Evolutionary conservation across 2,888 invertebrate genomes (phyloP).

Genomic region (Drosophila koepferae): DNA sequence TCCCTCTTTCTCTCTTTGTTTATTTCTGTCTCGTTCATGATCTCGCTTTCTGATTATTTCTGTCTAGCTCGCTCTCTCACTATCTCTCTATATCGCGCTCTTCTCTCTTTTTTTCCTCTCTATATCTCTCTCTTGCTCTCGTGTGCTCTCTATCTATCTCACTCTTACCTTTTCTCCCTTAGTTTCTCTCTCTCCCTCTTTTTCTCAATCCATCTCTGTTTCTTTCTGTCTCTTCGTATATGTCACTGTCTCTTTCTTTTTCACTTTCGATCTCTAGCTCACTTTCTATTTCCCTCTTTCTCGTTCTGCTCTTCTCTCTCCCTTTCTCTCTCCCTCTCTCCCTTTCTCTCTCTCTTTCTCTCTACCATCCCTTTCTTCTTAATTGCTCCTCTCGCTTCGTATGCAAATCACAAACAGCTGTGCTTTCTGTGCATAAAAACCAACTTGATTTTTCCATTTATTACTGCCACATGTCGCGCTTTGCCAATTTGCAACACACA

Average conservation of each 20-base stretch:
- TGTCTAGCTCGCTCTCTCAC: neutral
- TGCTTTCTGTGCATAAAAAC: conserved; percentile 31
- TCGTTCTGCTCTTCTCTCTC: neutral
- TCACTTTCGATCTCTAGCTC: neutral
- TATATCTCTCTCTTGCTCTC: neutral
- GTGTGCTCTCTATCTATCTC: neutral
- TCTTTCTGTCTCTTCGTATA: neutral
- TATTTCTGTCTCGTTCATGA: no score
- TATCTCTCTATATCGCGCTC: neutral
- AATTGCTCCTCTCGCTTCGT: conserved; percentile 59
- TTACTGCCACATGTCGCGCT: conserved; percentile 68
- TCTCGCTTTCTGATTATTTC: neutral
- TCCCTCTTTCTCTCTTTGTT: neutral
- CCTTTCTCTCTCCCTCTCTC: fast-evolving
- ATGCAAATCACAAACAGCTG: conserved; percentile 72
- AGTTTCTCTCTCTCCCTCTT: no score
- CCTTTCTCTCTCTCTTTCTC: neutral
- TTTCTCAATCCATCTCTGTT: neutral
- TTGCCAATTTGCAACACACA: conserved; percentile 56
- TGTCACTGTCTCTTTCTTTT: no score
- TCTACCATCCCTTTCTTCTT: conserved; percentile 22
- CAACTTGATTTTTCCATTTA: conserved; percentile 55
- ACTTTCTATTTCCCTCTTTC: neutral
- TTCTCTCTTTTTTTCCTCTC: neutral
- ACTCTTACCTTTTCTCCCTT: neutral